phyloP scores from a whole-genome alignment of 2,888 invertebrate species.

The Torymus auratus region DNA sequence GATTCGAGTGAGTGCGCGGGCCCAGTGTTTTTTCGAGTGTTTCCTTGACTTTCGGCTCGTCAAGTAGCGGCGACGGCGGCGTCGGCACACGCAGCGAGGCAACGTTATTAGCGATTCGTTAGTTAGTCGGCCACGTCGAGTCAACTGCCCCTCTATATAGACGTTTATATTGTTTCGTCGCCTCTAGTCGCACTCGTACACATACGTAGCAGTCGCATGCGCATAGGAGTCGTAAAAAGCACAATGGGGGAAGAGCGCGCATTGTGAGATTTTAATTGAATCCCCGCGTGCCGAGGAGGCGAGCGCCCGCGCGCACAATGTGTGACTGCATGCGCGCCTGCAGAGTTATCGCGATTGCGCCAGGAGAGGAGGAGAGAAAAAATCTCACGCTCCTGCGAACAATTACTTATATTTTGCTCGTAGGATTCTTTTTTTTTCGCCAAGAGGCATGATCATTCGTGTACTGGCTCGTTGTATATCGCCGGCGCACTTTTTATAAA shows the following conservation, averaged over 20 bases:
- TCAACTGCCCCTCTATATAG: constrained; percentile 10
- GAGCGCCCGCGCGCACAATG: constrained; percentile 3
- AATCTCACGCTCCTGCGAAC: constrained; percentile 38
- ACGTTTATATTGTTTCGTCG: constrained; percentile 26
- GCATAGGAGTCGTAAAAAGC: constrained; percentile 6
- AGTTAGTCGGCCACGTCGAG: constrained; percentile 62
- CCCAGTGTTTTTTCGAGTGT: constrained; percentile 29
- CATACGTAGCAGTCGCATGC: background rate
- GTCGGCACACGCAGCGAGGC: constrained; percentile 60
- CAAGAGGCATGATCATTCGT: background rate
- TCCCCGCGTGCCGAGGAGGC: constrained; percentile 12
- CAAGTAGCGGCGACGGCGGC: constrained; percentile 61
- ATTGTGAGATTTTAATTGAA: constrained; percentile 56
- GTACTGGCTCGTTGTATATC: background rate
- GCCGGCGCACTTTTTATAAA: constrained; percentile 11
- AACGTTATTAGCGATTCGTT: constrained; percentile 73
- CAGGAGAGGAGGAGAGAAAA: constrained; percentile 12
- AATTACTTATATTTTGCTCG: constrained; percentile 20
- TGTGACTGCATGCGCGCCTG: constrained; percentile 26
- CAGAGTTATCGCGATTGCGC: constrained; percentile 37
- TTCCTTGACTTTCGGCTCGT: constrained; percentile 26
- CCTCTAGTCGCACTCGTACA: background rate
- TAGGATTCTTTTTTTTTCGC: background rate
- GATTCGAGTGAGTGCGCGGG: constrained; percentile 26
- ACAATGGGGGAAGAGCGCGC: constrained; percentile 32